phyloP scores from a whole-genome alignment of 2,797 vertebrate genomes.

The Nyctibius grandis region DNA sequence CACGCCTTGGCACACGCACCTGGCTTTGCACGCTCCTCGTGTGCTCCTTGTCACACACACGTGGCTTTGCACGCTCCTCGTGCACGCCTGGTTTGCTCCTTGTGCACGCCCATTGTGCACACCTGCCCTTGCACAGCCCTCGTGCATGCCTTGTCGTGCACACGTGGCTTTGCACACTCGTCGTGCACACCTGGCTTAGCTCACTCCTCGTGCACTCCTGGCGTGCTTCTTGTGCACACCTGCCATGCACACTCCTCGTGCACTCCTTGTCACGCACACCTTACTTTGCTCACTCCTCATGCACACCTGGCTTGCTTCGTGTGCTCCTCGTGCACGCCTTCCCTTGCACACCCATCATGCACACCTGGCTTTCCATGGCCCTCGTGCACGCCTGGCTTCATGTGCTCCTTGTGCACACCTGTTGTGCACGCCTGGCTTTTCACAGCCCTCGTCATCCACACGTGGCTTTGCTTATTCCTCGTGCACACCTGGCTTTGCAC shows the following conservation, averaged over 20 bases:
- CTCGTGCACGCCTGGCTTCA: too few species aligned
- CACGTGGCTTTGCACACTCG: too few species aligned
- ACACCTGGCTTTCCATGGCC: too few species aligned
- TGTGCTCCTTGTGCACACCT: accelerated
- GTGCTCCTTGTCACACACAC: not conserved
- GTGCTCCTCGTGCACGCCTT: not conserved
- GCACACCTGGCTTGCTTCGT: too few species aligned
- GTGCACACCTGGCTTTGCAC: not conserved
- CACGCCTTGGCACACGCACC: accelerated
- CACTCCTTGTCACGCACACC: too few species aligned
- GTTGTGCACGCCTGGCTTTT: not conserved
- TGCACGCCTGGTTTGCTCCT: too few species aligned
- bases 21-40: accelerated
- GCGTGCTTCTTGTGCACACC: too few species aligned
- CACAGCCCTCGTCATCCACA: not conserved
- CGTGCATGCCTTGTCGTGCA: too few species aligned
- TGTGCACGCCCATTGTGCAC: too few species aligned
- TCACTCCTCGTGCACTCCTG: too few species aligned
- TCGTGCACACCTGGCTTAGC: too few species aligned
- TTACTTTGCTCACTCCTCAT: not conserved
- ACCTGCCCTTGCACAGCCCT: too few species aligned
- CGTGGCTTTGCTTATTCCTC: not conserved
- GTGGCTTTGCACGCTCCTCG: not conserved
- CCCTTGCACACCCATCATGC: not conserved
- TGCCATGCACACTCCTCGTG: not conserved